Evolutionary conservation across 2,113 vertebrate genomes (phyloP), one percentile per base, ranked within the genome.

Genomic region (Podarcis muralis): DNA sequence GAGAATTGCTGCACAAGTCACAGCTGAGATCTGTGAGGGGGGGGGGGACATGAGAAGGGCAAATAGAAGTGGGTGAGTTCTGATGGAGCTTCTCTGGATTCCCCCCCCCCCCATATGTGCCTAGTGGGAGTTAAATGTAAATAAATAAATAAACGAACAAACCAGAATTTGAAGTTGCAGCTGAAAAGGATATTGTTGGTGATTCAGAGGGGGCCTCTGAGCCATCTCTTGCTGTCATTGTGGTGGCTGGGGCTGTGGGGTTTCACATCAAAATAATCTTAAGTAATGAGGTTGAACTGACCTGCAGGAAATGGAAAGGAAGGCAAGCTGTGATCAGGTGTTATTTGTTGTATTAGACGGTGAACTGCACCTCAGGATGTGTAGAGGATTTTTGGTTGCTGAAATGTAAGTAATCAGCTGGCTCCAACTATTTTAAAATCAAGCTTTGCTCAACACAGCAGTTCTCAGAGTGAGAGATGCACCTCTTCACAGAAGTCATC

Each of bases 191-290:
- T 65, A 68, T 40, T 88, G 0, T 87, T 77, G 90, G 83, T 40
- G 71, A 88, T 88, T 9, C 16, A 81, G 88, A 93, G 88, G 66
- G 93, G 84, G 78, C 91, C 65, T 77, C 90, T 90, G 82, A 30
- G 48, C 93, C 92, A 95, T 93, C 94, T 95, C 93, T 89, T 4
- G 18, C 91, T 84, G 89, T 86, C 92, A 79, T 3, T 1, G 4
- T 48, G 89, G 83, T 89, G 81, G 57, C 13, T 74, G 83, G 4
- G 68, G 1, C 79, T 9, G 22, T 9, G 27, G 59, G 77, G 75
- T 65, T 84, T 5, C 76, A 85, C 72, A 91, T 88, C 89, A 87
- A 66, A 90, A 79, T 92, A 90, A 32, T 91, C 65, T 83, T n/a
- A 1, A 7, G 78, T 87, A 91, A 94, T 85, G 57, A 59, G 13